Evolutionary conservation across 1,140 invertebrate species (phyloP).

Genomic region (Procambarus virginalis): DNA sequence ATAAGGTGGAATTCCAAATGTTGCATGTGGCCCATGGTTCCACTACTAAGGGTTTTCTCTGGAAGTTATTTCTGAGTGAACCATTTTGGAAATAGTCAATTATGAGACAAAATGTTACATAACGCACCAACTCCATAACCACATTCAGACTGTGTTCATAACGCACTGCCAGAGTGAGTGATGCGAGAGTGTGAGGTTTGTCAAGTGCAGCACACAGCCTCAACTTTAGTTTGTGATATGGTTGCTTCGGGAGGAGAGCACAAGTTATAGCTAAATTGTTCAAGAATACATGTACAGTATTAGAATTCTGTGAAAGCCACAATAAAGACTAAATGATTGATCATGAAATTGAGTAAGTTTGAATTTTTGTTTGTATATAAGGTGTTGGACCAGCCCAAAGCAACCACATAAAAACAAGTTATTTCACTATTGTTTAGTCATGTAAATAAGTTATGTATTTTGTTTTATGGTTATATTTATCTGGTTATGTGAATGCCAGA

Average conservation of each 20-base stretch:
- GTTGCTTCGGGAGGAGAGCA: constrained; percentile 50
- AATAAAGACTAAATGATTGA: background rate
- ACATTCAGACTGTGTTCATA: constrained; percentile 65
- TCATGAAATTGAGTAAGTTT: background rate
- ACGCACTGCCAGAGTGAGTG: constrained; percentile 58
- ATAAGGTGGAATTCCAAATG: constrained; percentile 36
- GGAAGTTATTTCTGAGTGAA: constrained; percentile 8
- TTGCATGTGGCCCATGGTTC: background rate
- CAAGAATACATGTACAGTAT: background rate
- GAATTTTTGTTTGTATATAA: background rate
- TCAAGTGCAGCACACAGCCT: constrained; percentile 11
- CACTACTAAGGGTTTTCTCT: background rate
- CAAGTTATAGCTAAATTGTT: background rate
- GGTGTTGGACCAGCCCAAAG: constrained; percentile 35
- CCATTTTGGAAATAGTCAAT: constrained; percentile 12
- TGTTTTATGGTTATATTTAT: constrained; percentile 60
- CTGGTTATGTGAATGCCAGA: constrained; percentile 36
- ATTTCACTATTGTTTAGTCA: constrained; percentile 56
- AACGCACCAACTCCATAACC: constrained; percentile 35
- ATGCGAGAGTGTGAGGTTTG: constrained; percentile 35
- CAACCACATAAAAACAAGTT: constrained; percentile 51
- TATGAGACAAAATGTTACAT: constrained; percentile 9
- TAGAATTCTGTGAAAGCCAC: background rate
- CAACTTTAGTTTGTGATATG: constrained; percentile 62
- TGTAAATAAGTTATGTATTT: constrained; percentile 59